Conservation (phyloP, 2,113 vertebrate genomes). For the Amblyornis subalaris region DNA sequence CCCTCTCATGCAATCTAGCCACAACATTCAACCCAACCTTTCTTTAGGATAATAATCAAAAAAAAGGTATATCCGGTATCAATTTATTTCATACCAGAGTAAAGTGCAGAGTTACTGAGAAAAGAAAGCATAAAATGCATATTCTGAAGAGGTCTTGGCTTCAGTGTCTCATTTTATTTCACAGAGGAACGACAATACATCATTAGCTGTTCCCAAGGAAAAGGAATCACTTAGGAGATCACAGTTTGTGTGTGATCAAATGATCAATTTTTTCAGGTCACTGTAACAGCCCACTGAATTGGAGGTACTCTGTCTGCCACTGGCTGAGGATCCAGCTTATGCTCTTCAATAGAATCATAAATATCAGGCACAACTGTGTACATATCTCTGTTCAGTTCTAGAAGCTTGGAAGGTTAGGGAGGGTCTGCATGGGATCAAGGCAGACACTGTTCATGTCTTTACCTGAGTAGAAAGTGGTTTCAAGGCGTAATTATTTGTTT, state of each 20-base stretch:
- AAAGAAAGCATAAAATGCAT: neutral
- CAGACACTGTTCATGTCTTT: neutral
- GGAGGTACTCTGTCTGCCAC: neutral
- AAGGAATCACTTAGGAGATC: neutral
- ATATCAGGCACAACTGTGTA: neutral
- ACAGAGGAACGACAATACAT: neutral
- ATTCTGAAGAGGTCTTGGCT: neutral
- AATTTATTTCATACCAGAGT: neutral
- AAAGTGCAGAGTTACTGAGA: neutral
- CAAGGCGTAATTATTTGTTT: neutral
- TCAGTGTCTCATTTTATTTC: neutral
- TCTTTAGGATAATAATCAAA: neutral
- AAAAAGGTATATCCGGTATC: neutral
- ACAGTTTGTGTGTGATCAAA: neutral
- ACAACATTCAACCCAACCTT: neutral
- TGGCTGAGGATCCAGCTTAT: neutral
- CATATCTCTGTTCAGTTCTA: neutral
- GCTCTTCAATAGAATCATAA: neutral
- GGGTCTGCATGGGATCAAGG: neutral
- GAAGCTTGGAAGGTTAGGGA: neutral
- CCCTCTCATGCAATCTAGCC: neutral
- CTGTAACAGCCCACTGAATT: neutral
- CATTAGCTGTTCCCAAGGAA: neutral
- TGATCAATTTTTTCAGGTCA: neutral
- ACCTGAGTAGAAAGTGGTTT: neutral